Base-by-base conservation (phyloP, 2,888 invertebrate genomes). In the Rhamnusium bicolor region DNA sequence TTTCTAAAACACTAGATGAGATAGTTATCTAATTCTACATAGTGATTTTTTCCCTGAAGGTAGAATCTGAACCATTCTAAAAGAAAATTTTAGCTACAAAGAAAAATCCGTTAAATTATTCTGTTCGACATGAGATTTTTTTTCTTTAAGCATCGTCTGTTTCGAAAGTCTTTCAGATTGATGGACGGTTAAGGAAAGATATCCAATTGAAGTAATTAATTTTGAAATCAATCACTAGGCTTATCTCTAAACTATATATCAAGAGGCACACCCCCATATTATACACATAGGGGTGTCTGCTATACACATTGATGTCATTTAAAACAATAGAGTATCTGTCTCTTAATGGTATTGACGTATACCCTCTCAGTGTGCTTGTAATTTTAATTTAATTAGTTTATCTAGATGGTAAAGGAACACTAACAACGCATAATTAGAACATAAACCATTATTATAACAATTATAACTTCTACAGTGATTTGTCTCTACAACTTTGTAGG, bases 131-230 rank as follows among this genome's bases (percentile, higher is more conserved):
- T 19, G 19, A 51, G 7, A 1, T 51, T 10, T 32, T 56, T 27
- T 56, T 56, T 56, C n/a, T 56, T 32, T 29, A 18, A 32, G 58
- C 58, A 32, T 58, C 58, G 6, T 58, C 29, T 32, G 8, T 14
- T 6, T 16, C n/a, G n/a, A 49, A 29, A n/a, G n/a, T 27, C 29
- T 65, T 16, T 10, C 18, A 19, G 49, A 32, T 53, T 47, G 16
- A 63, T 63, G 49, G n/a, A 8, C 21, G 40, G 56, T 7, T 6
- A 16, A 32, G 61, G 68, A 68, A 71, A 68, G 63, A 65, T 63
- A 71, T 65, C 71, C 68, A 63, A 74, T 68, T 65, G 71, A 62
- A 60, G 58, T 67, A 74, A 74, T 74, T 74, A 74, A 71, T 74
- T 71, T 68, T 47, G 67, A 58, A 68, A 71, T 74, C 74, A 74